Percentiles rank a stretch among this genome's conserved stretches.
Evolutionary conservation across 2,888 invertebrate genomes (phyloP).

Genomic region (Nowickia ferox): DNA sequence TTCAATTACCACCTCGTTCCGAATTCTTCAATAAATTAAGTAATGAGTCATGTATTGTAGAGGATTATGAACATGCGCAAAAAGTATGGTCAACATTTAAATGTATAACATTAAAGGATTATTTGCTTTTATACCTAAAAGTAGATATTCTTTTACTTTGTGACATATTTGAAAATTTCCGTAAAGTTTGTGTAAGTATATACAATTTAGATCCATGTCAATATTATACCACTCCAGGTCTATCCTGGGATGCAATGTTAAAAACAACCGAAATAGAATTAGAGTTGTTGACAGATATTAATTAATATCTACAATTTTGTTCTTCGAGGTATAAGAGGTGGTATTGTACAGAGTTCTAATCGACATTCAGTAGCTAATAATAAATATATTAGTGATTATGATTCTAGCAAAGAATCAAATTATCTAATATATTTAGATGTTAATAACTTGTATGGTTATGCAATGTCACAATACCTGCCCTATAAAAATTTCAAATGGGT

Average conservation of each 20-base stretch:
- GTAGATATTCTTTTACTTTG: no score
- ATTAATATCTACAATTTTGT: constrained; percentile 78
- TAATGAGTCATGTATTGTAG: no score
- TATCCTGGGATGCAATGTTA: constrained; percentile 79
- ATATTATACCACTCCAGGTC: constrained; percentile 75
- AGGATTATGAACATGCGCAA: no score
- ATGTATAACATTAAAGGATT: no score
- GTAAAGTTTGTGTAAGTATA: no score
- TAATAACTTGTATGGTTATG: no score
- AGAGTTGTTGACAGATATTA: constrained; percentile 78
- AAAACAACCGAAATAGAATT: constrained; percentile 77
- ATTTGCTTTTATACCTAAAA: no score
- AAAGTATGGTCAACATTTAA: no score
- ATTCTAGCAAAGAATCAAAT: constrained; percentile 72
- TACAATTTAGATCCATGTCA: constrained; percentile 76
- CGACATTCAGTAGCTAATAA: constrained; percentile 79
- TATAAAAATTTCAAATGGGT: no score
- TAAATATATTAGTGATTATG: constrained; percentile 77
- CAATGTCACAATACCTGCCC: no score
- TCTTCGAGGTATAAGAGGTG: constrained; percentile 77
- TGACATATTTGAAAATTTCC: no score
- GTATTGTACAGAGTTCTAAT: constrained; percentile 77
- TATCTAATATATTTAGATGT: constrained; percentile 55
- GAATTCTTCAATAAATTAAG: background rate
- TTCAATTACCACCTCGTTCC: no score